These are phyloP conservation scores for Malurus alboscapulatus DNA, from an alignment of 2,113 vertebrate species.

Conservation along the genomic window DNA sequence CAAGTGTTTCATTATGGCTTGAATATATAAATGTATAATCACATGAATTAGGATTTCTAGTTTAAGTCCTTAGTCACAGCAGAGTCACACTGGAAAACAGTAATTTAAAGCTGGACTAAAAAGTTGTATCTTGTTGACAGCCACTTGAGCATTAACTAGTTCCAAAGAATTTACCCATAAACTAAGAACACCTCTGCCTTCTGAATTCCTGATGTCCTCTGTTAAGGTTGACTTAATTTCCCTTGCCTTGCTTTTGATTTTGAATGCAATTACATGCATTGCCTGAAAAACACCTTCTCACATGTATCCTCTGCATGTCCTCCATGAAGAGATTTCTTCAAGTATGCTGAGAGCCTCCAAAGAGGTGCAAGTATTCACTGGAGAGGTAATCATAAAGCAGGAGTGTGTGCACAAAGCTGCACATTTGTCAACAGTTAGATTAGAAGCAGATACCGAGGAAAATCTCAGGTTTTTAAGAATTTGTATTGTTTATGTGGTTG, in stretches of 20 bases:
- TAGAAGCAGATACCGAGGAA: slow-evolving; percentile 2
- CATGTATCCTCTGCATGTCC: background rate
- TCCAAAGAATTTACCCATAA: background rate
- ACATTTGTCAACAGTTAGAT: background rate
- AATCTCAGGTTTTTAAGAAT: slow-evolving; percentile 23
- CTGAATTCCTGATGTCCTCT: background rate
- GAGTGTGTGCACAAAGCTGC: background rate
- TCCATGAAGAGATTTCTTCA: background rate
- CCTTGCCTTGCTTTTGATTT: background rate
- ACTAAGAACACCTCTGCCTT: background rate
- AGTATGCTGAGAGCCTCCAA: background rate
- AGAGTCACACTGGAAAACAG: background rate
- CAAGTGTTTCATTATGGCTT: background rate
- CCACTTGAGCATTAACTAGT: background rate
- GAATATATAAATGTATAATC: slow-evolving; percentile 14
- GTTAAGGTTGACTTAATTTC: background rate
- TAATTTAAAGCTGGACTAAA: background rate
- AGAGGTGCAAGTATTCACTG: background rate
- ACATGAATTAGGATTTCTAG: background rate
- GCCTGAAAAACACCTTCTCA: background rate
- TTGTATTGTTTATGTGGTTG: slow-evolving; percentile 44
- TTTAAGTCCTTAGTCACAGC: background rate
- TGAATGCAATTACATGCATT: background rate
- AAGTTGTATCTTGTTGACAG: background rate
- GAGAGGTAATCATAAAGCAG: background rate